A percentile compares a stretch with the other conserved stretches of the same genome.
Conservation (phyloP, 2,113 vertebrate species). For the Sturnus vulgaris region DNA sequence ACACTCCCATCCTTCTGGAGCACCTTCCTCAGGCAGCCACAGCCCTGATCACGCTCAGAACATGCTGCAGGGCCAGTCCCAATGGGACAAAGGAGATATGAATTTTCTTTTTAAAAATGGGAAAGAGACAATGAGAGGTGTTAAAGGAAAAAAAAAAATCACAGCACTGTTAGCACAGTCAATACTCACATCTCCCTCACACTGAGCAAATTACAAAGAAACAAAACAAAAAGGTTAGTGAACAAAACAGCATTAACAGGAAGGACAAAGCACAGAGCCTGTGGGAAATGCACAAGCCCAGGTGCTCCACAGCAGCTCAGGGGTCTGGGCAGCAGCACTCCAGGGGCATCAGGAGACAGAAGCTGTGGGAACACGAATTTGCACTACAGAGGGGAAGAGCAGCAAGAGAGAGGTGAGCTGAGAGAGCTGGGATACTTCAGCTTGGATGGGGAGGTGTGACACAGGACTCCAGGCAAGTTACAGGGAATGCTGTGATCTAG, state of each 20-base stretch:
- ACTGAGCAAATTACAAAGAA: slow-evolving; percentile 85
- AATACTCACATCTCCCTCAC: slow-evolving; percentile 96
- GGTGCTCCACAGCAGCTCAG: not conserved
- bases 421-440: not conserved
- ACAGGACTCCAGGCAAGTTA: not conserved
- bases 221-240: slow-evolving; percentile 72
- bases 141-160: slow-evolving; percentile 26
- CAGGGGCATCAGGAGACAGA: not conserved
- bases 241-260: slow-evolving; percentile 51
- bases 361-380: not conserved
- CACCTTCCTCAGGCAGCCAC: not conserved
- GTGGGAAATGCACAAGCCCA: slow-evolving; percentile 5
- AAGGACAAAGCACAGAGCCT: not conserved
- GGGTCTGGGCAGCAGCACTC: not conserved
- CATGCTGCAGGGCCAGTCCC: slow-evolving; percentile 3
- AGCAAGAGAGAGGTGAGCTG: slow-evolving; percentile 32
- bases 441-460: not conserved
- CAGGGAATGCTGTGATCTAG: not conserved
- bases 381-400: not conserved
- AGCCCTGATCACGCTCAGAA: not conserved
- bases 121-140: slow-evolving; percentile 60
- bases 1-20: not conserved
- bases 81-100: not conserved
- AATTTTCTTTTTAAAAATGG: slow-evolving; percentile 8
- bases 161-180: slow-evolving; percentile 71